Percentiles rank a stretch among this genome's conserved stretches.
phyloP scores from a whole-genome alignment of 2,888 invertebrate genomes.

The Agonum fuliginosum region DNA sequence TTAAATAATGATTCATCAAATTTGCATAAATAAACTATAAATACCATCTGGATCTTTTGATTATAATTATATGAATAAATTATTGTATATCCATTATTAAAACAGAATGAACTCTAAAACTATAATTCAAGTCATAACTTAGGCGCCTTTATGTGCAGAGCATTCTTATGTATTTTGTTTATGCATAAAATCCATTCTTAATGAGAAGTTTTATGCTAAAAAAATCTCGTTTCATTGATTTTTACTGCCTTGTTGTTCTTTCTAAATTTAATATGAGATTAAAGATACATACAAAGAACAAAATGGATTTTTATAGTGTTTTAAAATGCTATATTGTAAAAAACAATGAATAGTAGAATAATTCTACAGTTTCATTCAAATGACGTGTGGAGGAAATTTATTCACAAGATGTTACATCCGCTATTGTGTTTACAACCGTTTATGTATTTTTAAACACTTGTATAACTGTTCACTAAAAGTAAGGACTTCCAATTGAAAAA shows the following conservation, averaged over 20 bases:
- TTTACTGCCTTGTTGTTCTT: slow-evolving; percentile 16
- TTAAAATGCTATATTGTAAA: slow-evolving; percentile 3
- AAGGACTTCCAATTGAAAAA: neutral
- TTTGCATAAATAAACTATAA: slow-evolving; percentile 45
- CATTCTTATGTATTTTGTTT: slow-evolving; percentile 17
- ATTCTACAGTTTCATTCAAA: slow-evolving; percentile 11
- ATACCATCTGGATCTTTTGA: slow-evolving; percentile 48
- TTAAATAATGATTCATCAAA: slow-evolving; percentile 41
- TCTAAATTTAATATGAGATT: slow-evolving; percentile 22
- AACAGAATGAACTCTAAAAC: slow-evolving; percentile 49
- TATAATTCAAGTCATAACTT: slow-evolving; percentile 37
- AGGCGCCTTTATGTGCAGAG: slow-evolving; percentile 19
- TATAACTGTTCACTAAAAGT: slow-evolving; percentile 6
- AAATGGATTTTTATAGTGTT: slow-evolving; percentile 24
- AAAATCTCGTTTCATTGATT: slow-evolving; percentile 10
- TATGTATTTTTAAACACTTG: slow-evolving; percentile 34
- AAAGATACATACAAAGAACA: slow-evolving; percentile 25
- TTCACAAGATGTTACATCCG: slow-evolving; percentile 22
- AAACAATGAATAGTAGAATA: slow-evolving; percentile 7
- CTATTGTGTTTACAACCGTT: slow-evolving; percentile 34
- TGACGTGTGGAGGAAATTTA: slow-evolving; percentile 15
- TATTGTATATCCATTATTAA: slow-evolving; percentile 44
- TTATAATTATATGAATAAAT: slow-evolving; percentile 52
- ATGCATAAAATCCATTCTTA: slow-evolving; percentile 34
- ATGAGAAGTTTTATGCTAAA: neutral